Conservation (phyloP, 2,113 vertebrate species). For the Chinchilla lanigera region DNA sequence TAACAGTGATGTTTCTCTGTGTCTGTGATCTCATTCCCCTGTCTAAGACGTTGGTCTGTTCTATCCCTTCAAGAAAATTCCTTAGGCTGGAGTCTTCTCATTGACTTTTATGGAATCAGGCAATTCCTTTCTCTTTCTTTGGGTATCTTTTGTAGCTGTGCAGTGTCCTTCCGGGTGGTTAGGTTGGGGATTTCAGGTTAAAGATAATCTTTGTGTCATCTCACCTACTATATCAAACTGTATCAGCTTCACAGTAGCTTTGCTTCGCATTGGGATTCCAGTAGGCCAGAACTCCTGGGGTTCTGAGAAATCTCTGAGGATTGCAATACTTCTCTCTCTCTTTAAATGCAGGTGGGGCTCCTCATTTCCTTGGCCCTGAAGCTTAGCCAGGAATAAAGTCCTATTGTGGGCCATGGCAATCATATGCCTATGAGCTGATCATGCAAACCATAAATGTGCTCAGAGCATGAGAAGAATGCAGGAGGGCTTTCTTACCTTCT, state of each 20-base stretch:
- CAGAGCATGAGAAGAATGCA: background rate
- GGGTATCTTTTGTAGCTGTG: background rate
- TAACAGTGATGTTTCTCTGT: background rate
- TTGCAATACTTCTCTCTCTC: fast-evolving
- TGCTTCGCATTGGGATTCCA: background rate
- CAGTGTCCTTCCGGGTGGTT: background rate
- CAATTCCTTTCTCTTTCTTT: background rate
- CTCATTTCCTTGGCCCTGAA: background rate
- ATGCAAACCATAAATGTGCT: fast-evolving
- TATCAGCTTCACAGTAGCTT: background rate
- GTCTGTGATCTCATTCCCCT: background rate
- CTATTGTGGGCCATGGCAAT: fast-evolving
- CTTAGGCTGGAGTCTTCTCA: background rate
- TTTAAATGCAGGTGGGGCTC: background rate
- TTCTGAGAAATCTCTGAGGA: background rate
- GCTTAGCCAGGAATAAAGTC: background rate
- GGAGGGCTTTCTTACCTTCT: background rate
- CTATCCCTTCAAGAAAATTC: background rate
- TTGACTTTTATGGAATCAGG: too few relatives aligned
- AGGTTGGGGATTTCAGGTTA: background rate
- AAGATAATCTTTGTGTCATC: too few relatives aligned
- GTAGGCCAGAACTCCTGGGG: too few relatives aligned
- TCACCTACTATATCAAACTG: background rate
- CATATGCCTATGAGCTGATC: background rate
- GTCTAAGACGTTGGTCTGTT: too few relatives aligned